These are phyloP conservation scores for Pseudomugil tenellus DNA, from an alignment of 2,797 vertebrate species.

Conservation along the genomic window DNA sequence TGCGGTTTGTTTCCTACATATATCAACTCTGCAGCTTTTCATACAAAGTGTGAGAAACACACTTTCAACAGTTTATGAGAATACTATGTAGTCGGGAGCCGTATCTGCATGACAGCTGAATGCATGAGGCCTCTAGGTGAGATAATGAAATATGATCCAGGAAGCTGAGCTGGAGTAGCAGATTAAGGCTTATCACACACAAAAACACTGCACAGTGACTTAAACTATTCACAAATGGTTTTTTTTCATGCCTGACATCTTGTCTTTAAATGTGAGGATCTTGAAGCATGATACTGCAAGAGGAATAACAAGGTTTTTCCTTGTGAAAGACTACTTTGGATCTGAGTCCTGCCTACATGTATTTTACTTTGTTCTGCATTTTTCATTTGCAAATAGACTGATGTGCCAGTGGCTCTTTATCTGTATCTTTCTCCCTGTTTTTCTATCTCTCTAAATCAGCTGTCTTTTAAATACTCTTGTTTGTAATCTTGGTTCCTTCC, in stretches of 20 bases:
- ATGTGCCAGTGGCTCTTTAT: background rate
- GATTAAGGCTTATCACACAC: conserved; percentile 8
- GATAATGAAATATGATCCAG: conserved; percentile 24
- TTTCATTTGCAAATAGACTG: background rate
- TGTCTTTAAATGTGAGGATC: background rate
- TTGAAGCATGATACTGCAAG: background rate
- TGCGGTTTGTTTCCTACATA: background rate
- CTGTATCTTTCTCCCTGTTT: background rate
- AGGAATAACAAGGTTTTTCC: background rate
- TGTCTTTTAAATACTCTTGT: conserved; percentile 17
- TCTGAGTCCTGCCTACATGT: background rate
- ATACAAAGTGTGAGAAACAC: background rate
- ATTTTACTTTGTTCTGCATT: background rate
- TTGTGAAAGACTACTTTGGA: background rate
- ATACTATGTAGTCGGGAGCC: background rate
- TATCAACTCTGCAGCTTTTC: background rate
- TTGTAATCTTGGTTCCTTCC: conserved; percentile 11
- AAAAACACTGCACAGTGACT: background rate
- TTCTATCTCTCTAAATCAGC: conserved; percentile 12
- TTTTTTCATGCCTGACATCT: background rate
- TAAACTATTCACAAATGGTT: background rate
- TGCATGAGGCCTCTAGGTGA: background rate
- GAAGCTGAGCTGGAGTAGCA: conserved; percentile 11
- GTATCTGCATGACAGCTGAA: background rate
- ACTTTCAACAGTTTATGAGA: background rate